Evolutionary conservation across 2,888 invertebrate genomes (phyloP), one percentile per base, ranked within the genome.

Genomic region (Rotaria socialis): DNA sequence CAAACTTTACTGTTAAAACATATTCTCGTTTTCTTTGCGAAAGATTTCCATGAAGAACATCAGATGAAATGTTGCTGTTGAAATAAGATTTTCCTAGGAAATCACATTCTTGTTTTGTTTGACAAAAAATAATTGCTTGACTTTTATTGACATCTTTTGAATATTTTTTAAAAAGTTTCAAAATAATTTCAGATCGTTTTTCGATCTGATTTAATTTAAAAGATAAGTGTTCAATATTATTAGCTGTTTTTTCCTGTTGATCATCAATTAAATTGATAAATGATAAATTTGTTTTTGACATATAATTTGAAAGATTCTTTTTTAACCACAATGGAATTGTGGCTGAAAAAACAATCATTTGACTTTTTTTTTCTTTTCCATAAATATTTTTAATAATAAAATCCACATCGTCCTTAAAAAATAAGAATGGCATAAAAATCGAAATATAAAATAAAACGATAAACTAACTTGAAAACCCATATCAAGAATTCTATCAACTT

Each of bases 401-500:
- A 56, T 75, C 87, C 74, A 84, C 52, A 84, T 58, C 74, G 14
- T 22, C 19, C 55, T 52, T 16, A 16, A 35, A 35, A 35, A 35
- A 35, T 35, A 35, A 35, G 35, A 35, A 35, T 35, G 2, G 5
- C 41, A 14, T 7, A 27, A 52, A 35, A 22, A 6, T 41, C 88
- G 14, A 52, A 16, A 16, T 16, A 11, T 4, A 14, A 16, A 27
- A 27, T 6, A 27, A 67, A 16, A 67, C 16, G 11, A 11, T 24
- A 27, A 85, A 43, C 50, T 85, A 75, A 35, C 92, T 89, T 95
- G 94, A 92, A 99, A 99, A 14, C 98, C 98, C 94, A 97, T 94
- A 90, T 99, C 98, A 55, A 99, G 92, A 90, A 97, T 97, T 87
- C 96, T 93, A 91, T 99, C 98, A 8, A 98, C 98, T 92, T 99